These are phyloP conservation scores for Chaenogobius annularis DNA, from an alignment of 2,113 vertebrate species.

Conservation along the genomic window DNA sequence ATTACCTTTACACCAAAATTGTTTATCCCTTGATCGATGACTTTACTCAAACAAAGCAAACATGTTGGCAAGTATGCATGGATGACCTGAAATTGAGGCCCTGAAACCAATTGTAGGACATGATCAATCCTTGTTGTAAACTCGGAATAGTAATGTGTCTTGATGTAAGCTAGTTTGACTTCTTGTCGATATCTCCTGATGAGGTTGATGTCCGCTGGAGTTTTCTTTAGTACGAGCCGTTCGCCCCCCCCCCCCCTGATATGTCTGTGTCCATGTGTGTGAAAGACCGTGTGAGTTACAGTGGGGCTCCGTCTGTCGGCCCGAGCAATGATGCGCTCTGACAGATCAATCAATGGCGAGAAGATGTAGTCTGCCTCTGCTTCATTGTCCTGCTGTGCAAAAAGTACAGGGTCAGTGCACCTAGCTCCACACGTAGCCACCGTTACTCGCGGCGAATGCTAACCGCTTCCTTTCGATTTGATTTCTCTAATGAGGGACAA, in stretches of 20 bases:
- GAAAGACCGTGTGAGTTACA: conserved; percentile 31
- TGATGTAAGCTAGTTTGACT: conserved; percentile 53
- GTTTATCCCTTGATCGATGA: too few species aligned
- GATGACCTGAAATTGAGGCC: background rate
- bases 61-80: too few species aligned
- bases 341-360: conserved; percentile 66
- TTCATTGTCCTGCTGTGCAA: conserved; percentile 53
- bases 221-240: conserved; percentile 30
- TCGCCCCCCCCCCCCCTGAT: background rate
- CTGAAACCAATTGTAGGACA: background rate
- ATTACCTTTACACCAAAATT: too few species aligned
- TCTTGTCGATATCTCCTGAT: conserved; percentile 39
- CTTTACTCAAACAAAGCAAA: too few species aligned
- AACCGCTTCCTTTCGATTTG: conserved; percentile 6
- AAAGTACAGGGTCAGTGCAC: conserved; percentile 50
- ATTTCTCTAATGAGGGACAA: background rate
- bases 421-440: conserved; percentile 22
- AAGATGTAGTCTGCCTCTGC: conserved; percentile 40
- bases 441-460: conserved; percentile 17
- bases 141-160: conserved; percentile 29
- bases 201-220: conserved; percentile 2
- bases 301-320: conserved; percentile 36
- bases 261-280: conserved; percentile 35
- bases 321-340: conserved; percentile 50
- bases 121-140: conserved; percentile 20